A percentile compares a stretch with the other conserved stretches of the same genome.
Evolutionary conservation across 1,140 invertebrate genomes (phyloP).

Genomic region (Ridgeia piscesae): DNA sequence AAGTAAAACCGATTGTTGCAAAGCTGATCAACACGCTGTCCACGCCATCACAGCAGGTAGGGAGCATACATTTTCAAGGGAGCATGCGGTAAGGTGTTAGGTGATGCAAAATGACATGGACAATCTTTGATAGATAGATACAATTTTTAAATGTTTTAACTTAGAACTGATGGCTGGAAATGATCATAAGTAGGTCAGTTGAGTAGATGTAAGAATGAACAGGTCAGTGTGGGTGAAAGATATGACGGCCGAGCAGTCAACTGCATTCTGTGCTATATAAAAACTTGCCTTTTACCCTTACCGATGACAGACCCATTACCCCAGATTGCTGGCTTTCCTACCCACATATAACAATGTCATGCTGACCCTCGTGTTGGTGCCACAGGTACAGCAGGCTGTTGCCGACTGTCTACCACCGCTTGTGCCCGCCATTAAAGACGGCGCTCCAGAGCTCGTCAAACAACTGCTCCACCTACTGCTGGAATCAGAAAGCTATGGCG

Average conservation of each 20-base stretch:
- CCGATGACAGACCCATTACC: too few relatives aligned
- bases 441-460: constrained; percentile 83
- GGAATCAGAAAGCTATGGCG: constrained; percentile 95
- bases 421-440: constrained; percentile 86
- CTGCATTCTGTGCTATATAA: too few relatives aligned
- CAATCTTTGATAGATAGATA: not conserved
- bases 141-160: not conserved
- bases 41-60: constrained; percentile 91
- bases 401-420: constrained; percentile 93
- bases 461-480: constrained; percentile 83
- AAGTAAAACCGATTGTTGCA: constrained; percentile 87
- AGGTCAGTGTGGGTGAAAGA: too few relatives aligned
- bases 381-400: constrained; percentile 94
- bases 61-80: not conserved
- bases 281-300: too few relatives aligned
- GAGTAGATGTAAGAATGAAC: too few relatives aligned
- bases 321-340: too few relatives aligned
- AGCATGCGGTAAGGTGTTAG: not conserved
- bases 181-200: too few relatives aligned
- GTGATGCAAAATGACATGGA: not conserved
- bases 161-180: too few relatives aligned
- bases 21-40: constrained; percentile 87
- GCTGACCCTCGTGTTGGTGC: too few relatives aligned
- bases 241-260: too few relatives aligned
- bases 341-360: too few relatives aligned